phyloP scores from a whole-genome alignment of 2,888 invertebrate genomes.

The Nesidiocoris tenuis region DNA sequence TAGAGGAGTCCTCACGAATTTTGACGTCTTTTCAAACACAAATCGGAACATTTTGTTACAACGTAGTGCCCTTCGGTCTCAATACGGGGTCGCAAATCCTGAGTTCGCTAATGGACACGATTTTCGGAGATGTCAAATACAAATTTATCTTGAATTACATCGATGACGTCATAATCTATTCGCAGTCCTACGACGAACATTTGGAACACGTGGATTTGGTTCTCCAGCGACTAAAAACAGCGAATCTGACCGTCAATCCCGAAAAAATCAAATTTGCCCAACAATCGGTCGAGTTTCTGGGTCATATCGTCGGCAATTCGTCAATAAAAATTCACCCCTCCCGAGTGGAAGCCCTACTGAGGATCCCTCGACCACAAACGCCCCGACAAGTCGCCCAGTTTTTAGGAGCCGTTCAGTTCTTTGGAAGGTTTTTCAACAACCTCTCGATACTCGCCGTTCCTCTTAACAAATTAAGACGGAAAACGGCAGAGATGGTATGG shows the following conservation, averaged over 20 bases:
- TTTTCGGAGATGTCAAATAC: slow-evolving; percentile 7
- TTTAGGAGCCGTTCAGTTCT: not conserved
- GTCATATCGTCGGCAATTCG: not conserved
- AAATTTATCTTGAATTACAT: not conserved
- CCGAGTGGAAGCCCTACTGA: not conserved
- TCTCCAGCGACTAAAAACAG: not conserved
- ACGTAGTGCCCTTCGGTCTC: not conserved
- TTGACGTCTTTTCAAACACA: slow-evolving; percentile 9
- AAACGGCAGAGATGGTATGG: not conserved
- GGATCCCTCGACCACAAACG: not conserved
- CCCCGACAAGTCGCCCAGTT: not conserved
- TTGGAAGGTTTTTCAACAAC: not conserved
- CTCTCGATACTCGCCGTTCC: not conserved
- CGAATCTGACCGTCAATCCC: slow-evolving; percentile 5
- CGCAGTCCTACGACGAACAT: slow-evolving; percentile 1
- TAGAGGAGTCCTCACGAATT: not conserved
- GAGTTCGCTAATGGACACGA: not conserved
- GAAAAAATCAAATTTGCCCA: not conserved
- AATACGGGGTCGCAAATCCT: not conserved
- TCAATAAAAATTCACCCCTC: no score
- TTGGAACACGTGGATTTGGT: not conserved
- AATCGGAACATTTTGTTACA: slow-evolving; percentile 12
- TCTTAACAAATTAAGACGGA: not conserved
- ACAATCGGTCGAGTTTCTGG: not conserved
- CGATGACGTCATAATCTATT: slow-evolving; percentile 7